Base-by-base conservation (phyloP, 2,113 vertebrate genomes). In the Eurypyga helias region DNA sequence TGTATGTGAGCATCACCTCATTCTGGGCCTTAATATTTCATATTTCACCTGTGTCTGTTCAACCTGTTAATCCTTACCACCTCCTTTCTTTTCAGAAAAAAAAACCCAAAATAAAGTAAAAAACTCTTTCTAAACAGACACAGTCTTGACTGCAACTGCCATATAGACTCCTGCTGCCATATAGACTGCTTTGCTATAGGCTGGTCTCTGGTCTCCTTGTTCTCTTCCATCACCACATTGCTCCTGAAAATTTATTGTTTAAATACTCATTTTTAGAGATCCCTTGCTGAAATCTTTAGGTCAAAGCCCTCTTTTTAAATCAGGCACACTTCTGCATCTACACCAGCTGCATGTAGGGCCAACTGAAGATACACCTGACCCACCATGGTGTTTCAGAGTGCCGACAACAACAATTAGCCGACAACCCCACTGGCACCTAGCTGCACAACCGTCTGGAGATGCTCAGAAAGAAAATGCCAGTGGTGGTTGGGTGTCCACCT, bases 401-500 rank as follows among this genome's bases (percentile, higher is more conserved):
- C 19, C 36, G 33, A 65, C 33, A 88, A 43, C 3, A 71, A 67
- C 20, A 29, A 20, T 3, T 31, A 72, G n/a, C n/a, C 49, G 81
- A 16, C 17, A 73, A 43, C 18, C 5, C 6, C 20, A 28, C 0
- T 49, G 45, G 41, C 14, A 77, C 10, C 21, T n/a, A 48, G 20
- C 8, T 6, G 5, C 34, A 69, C 0, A 2, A 51, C 6, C 1
- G 6, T 23, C 0, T 16, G 34, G 17, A 49, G 57, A 20, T 31
- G 23, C 2, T 34, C 55, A 46, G 38, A 24, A 11, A 52, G 48
- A 72, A 77, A 72, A 72, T 0, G 0, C 4, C 23, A 18, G 7
- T 20, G 10, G 36, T n/a, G 0, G 0, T 16, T 10, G 31, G n/a
- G 34, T 11, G 43, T 86, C 24, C 14, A 25, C 12, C 67, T 66